These are phyloP conservation scores for Boloria euphrosyne DNA, from an alignment of 2,888 invertebrate genomes.

Conservation along the genomic window DNA sequence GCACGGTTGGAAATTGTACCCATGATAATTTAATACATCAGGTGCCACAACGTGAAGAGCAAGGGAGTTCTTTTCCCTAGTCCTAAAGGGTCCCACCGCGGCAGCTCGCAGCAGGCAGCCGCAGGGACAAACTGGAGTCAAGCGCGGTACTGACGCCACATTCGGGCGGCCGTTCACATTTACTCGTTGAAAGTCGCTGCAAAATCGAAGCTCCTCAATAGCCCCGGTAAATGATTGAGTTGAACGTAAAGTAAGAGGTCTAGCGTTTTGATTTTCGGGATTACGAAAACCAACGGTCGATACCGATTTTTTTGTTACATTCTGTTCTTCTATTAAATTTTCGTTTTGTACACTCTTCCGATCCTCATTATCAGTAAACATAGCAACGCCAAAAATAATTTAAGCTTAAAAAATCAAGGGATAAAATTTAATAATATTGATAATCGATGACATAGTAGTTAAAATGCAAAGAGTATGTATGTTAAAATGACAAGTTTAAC, in stretches of 20 bases:
- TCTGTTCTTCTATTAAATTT: conserved; percentile 59
- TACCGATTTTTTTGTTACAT: conserved; percentile 70
- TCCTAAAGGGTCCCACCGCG: conserved; percentile 64
- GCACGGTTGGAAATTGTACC: conserved; percentile 78
- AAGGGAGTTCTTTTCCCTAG: conserved; percentile 68
- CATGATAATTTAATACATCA: conserved; percentile 80
- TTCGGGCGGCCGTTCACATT: conserved; percentile 63
- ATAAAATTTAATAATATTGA: conserved; percentile 17
- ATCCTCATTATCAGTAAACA: conserved; percentile 73
- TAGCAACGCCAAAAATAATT: conserved; percentile 41
- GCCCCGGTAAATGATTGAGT: conserved; percentile 75
- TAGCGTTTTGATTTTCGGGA: conserved; percentile 61
- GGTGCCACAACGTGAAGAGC: conserved; percentile 76
- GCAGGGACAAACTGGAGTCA: conserved; percentile 68
- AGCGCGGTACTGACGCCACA: conserved; percentile 56
- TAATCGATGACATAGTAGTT: neutral
- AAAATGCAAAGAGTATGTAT: too few relatives aligned
- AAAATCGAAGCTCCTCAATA: conserved; percentile 66
- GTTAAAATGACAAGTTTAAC: too few relatives aligned
- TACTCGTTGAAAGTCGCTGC: conserved; percentile 66
- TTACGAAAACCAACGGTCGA: conserved; percentile 71
- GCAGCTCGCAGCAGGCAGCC: conserved; percentile 69
- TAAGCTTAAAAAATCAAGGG: conserved; percentile 11
- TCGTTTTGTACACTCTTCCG: conserved; percentile 65
- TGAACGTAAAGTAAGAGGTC: conserved; percentile 67